Conservation (phyloP, 1,140 invertebrate species). For the Battus philenor region DNA sequence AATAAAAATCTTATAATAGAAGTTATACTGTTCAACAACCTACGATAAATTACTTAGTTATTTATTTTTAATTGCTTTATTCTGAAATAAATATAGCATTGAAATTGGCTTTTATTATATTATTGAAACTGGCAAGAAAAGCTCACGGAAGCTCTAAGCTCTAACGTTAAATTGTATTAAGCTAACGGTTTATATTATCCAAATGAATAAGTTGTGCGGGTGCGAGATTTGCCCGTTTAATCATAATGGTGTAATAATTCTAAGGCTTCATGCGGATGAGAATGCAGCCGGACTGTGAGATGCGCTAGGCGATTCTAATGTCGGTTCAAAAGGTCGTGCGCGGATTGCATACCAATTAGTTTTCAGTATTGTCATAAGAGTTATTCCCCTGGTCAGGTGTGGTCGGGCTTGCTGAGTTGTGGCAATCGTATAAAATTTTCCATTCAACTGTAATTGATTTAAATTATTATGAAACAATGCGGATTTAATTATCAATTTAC, state of each 20-base stretch:
- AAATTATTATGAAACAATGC: not conserved
- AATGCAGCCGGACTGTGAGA: too few species aligned
- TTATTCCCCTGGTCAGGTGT: conserved; percentile 20
- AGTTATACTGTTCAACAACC: too few species aligned
- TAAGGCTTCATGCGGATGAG: conserved; percentile 19
- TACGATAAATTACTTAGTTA: too few species aligned
- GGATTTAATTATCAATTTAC: not conserved
- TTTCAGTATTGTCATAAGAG: conserved; percentile 32
- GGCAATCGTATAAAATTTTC: not conserved
- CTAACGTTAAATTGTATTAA: conserved; percentile 44
- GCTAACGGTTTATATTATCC: conserved; percentile 50
- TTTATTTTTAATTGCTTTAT: too few species aligned
- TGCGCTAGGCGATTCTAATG: conserved; percentile 19
- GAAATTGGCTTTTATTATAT: too few species aligned
- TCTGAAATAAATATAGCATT: too few species aligned
- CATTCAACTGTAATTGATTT: not conserved
- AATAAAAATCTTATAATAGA: too few species aligned
- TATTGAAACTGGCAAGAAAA: too few species aligned
- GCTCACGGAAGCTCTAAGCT: too few species aligned
- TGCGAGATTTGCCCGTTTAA: conserved; percentile 42
- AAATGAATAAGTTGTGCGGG: conserved; percentile 50
- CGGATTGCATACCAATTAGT: conserved; percentile 38
- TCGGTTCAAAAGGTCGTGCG: conserved; percentile 40
- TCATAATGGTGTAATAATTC: conserved; percentile 44
- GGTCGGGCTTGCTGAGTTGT: conserved; percentile 3